A percentile compares a stretch with the other conserved stretches of the same genome.
Conservation (phyloP, 1,140 invertebrate species). For the Cydia pomonella region DNA sequence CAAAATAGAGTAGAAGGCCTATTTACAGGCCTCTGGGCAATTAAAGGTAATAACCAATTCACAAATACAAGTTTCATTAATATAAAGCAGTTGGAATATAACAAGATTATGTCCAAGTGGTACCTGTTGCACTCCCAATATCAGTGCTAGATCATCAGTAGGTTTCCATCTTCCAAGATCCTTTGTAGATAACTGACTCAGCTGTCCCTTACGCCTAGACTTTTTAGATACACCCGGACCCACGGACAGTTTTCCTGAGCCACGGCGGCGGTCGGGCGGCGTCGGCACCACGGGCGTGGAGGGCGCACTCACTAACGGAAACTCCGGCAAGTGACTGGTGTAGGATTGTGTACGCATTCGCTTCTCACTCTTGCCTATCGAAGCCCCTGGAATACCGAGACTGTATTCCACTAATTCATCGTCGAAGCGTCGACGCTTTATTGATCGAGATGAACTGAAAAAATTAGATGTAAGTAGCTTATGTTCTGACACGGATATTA, state of each 20-base stretch:
- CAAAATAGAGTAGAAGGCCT: too few relatives aligned
- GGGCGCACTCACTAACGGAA: constrained; percentile 74
- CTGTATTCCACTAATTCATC: constrained; percentile 97
- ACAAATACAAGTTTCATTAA: too few relatives aligned
- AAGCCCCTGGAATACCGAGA: constrained; percentile 84
- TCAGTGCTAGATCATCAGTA: constrained; percentile 96
- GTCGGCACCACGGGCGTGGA: constrained; percentile 65
- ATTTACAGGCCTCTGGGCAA: too few relatives aligned
- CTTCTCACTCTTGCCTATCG: constrained; percentile 80
- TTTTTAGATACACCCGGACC: constrained; percentile 68
- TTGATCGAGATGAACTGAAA: constrained; percentile 92
- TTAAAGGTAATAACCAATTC: too few relatives aligned
- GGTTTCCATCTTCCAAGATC: constrained; percentile 98
- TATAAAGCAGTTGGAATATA: too few relatives aligned
- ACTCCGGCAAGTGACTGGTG: constrained; percentile 81
- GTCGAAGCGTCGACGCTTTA: constrained; percentile 97
- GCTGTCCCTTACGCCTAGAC: constrained; percentile 82
- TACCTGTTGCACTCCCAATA: constrained; percentile 96
- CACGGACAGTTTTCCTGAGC: constrained; percentile 66
- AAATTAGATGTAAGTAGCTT: constrained; percentile 26
- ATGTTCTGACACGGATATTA: background rate
- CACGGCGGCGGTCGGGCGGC: constrained; percentile 53
- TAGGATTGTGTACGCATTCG: constrained; percentile 81
- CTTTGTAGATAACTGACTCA: constrained; percentile 86
- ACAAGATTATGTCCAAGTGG: constrained; percentile 34